Conservation (phyloP, 2,113 vertebrate genomes). For the Silurus asotus region DNA sequence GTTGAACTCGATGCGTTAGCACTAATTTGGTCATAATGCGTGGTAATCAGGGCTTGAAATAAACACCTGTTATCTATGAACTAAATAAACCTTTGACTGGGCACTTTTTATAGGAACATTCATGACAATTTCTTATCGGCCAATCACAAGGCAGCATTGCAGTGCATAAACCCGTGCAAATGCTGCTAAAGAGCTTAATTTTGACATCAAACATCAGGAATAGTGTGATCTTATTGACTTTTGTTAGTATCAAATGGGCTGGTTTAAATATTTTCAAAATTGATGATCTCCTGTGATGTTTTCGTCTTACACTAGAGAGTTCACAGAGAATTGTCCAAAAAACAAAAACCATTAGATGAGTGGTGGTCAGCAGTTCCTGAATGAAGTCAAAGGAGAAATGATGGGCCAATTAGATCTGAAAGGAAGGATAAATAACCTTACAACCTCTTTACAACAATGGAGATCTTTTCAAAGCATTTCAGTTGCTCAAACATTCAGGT, state of each 20-base stretch:
- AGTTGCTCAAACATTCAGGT: neutral
- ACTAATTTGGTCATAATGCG: neutral
- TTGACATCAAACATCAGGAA: neutral
- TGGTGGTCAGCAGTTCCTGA: neutral
- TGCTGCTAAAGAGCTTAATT: neutral
- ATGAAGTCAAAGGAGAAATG: neutral
- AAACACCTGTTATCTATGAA: neutral
- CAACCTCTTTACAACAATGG: neutral
- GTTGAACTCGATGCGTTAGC: neutral
- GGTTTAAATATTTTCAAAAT: too few species aligned
- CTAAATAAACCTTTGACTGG: neutral
- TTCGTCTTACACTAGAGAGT: too few species aligned
- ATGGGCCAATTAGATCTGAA: neutral
- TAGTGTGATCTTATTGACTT: neutral
- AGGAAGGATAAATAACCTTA: neutral
- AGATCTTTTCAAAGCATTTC: neutral
- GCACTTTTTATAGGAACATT: neutral
- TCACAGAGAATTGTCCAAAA: neutral
- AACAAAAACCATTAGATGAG: neutral
- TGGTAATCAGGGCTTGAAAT: conserved; percentile 1
- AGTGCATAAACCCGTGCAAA: neutral
- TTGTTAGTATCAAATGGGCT: too few species aligned
- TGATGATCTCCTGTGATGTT: too few species aligned
- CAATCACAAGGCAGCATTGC: neutral
- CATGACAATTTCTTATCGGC: neutral